Percentiles rank a stretch among this genome's conserved stretches.
Evolutionary conservation across 2,797 vertebrate species (phyloP).

Genomic region (Oreochromis grahami): DNA sequence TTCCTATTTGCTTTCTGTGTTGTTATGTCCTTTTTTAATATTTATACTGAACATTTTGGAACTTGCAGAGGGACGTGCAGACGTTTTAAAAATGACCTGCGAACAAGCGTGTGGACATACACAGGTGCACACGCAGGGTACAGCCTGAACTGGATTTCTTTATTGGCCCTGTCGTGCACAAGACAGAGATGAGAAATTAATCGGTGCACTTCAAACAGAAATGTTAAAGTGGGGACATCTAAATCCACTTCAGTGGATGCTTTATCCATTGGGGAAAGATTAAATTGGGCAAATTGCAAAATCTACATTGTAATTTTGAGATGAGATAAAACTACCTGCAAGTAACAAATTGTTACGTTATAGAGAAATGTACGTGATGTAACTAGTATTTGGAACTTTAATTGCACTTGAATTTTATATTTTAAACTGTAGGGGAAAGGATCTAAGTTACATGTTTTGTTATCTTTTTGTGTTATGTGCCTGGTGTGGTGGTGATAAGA

Average conservation of each 20-base stretch:
- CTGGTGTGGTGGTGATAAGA: slow-evolving; percentile 36
- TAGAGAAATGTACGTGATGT: slow-evolving; percentile 80
- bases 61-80: slow-evolving; percentile 67
- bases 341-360: slow-evolving; percentile 78
- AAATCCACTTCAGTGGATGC: slow-evolving; percentile 7
- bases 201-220: slow-evolving; percentile 62
- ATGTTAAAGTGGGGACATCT: not conserved
- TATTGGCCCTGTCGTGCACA: slow-evolving; percentile 43
- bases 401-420: slow-evolving; percentile 87
- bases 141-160: slow-evolving; percentile 17
- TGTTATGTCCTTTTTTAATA: slow-evolving; percentile 62
- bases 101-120: slow-evolving; percentile 17
- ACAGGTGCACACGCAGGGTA: slow-evolving; percentile 12
- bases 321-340: slow-evolving; percentile 81
- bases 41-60: slow-evolving; percentile 74
- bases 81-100: slow-evolving; percentile 42
- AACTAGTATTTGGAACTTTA: slow-evolving; percentile 84
- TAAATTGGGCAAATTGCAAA: slow-evolving; percentile 28
- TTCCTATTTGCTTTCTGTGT: slow-evolving; percentile 29
- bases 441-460: slow-evolving; percentile 61
- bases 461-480: slow-evolving; percentile 70
- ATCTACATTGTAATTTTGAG: slow-evolving; percentile 50
- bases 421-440: slow-evolving; percentile 70
- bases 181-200: slow-evolving; percentile 39
- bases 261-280: slow-evolving; percentile 23